These are phyloP conservation scores for Athripsodes cinereus DNA, from an alignment of 2,888 invertebrate species.

Conservation along the genomic window DNA sequence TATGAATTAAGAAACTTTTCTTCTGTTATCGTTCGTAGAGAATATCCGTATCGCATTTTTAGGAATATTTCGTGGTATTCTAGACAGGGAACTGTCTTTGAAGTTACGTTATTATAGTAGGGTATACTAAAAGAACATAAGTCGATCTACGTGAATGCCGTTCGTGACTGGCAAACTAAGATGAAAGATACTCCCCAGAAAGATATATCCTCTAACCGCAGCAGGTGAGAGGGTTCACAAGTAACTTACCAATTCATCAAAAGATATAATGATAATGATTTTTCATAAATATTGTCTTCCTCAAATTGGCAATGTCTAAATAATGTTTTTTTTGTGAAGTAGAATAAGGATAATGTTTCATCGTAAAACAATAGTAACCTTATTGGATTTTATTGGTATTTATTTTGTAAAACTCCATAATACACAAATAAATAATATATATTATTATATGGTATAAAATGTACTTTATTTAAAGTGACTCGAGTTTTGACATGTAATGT, in stretches of 20 bases:
- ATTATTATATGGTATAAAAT: no score
- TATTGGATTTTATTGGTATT: no score
- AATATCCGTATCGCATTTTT: neutral
- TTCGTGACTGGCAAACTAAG: slow-evolving; percentile 11
- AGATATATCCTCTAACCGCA: neutral
- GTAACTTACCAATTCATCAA: neutral
- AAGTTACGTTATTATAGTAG: neutral
- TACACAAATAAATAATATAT: no score
- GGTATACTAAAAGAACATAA: slow-evolving; percentile 8
- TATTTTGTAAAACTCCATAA: no score
- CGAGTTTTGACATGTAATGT: no score
- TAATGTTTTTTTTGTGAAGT: no score
- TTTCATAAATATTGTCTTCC: neutral
- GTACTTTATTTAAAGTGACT: no score
- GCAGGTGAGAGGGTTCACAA: neutral
- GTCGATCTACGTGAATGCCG: slow-evolving; percentile 2
- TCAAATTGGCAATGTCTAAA: no score
- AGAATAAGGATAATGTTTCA: no score
- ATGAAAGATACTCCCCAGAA: neutral
- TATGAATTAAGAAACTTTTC: no score
- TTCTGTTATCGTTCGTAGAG: no score
- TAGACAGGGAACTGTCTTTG: neutral
- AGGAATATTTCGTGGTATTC: neutral
- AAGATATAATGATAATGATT: neutral
- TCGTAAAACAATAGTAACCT: no score